phyloP scores from a whole-genome alignment of 35 echinoderm and acorn worm genomes.

The Apostichopus japonicus region DNA sequence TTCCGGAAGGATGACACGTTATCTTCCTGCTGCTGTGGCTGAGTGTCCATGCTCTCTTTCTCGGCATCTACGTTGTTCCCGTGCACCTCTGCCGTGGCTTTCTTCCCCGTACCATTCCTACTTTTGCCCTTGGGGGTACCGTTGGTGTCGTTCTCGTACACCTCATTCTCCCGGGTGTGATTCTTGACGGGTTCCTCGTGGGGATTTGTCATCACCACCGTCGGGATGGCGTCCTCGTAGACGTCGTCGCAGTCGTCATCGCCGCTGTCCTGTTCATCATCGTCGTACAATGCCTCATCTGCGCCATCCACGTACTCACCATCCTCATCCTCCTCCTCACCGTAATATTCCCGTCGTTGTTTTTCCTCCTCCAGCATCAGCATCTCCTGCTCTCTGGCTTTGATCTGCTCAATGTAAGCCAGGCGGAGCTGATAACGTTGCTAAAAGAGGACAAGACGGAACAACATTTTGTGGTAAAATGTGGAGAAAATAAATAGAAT shows the following conservation, averaged over 20 bases:
- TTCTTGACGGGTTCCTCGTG: constrained; percentile 42
- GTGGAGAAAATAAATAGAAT: background rate
- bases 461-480: background rate
- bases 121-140: constrained; percentile 21
- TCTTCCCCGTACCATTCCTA: constrained; percentile 19
- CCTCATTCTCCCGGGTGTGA: background rate
- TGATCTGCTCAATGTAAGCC: constrained; percentile 21
- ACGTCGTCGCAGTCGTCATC: background rate
- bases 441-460: background rate
- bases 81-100: background rate
- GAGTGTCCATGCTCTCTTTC: background rate
- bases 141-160: background rate
- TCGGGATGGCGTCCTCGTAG: background rate
- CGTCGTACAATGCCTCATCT: background rate
- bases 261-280: background rate
- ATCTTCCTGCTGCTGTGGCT: background rate
- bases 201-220: background rate
- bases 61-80: background rate
- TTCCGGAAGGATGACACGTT: constrained; percentile 2
- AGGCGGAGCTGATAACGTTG: constrained; percentile 41
- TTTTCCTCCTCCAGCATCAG: constrained; percentile 1
- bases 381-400: background rate
- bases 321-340: background rate
- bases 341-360: background rate
- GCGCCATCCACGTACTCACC: background rate